phyloP scores from a whole-genome alignment of 1,140 invertebrate species.

The Eurosta solidaginis region DNA sequence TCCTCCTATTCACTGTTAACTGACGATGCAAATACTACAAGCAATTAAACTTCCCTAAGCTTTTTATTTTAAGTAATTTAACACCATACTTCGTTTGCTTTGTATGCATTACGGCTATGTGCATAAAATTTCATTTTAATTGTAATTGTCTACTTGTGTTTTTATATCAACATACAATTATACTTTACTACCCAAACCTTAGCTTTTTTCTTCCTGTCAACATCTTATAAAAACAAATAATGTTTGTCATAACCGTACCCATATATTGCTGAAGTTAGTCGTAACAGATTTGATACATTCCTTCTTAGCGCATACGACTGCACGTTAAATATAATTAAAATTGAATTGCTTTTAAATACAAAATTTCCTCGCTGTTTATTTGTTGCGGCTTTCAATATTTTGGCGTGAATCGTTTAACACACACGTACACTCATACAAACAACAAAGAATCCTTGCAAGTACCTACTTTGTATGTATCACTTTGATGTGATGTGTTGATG shows the following conservation, averaged over 20 bases:
- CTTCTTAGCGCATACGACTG: background rate
- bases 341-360: conserved; percentile 15
- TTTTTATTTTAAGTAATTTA: background rate
- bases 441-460: no score
- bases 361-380: background rate
- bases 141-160: background rate
- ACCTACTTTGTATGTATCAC: no score
- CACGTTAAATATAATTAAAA: conserved; percentile 28
- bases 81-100: background rate
- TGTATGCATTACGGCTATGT: background rate
- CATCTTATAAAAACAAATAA: no score
- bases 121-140: background rate
- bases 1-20: no score
- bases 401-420: background rate
- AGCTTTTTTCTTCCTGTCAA: no score
- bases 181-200: background rate
- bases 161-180: background rate
- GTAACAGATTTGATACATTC: conserved; percentile 1
- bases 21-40: no score
- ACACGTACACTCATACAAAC: background rate
- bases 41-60: background rate
- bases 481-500: no score
- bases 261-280: background rate
- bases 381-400: background rate
- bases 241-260: no score